These are phyloP conservation scores for Netelia inedita DNA, from an alignment of 2,888 invertebrate species.

Conservation along the genomic window DNA sequence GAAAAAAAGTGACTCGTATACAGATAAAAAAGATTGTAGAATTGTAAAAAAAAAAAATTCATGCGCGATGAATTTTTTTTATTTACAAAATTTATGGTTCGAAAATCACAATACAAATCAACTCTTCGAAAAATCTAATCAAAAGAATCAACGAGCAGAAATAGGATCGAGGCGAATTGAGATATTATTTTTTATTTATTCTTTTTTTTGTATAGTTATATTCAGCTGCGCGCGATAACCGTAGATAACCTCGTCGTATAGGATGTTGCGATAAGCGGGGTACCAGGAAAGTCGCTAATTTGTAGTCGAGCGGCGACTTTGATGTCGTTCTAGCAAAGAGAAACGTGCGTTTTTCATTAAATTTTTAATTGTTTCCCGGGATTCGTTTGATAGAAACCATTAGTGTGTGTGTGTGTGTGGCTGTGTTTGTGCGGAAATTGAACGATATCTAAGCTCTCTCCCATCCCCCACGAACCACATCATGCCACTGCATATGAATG, in stretches of 20 bases:
- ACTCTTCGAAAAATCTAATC: constrained; percentile 1
- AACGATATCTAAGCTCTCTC: neutral
- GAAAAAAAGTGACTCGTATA: constrained; percentile 40
- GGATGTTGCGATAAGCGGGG: constrained; percentile 55
- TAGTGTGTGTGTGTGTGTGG: neutral
- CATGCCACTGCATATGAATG: too few relatives aligned
- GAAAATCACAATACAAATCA: too few relatives aligned
- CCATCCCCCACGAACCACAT: too few relatives aligned
- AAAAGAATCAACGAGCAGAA: constrained; percentile 13
- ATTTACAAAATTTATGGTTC: neutral
- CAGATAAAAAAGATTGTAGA: constrained; percentile 12
- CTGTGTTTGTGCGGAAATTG: constrained; percentile 37
- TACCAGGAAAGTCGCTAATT: constrained; percentile 69
- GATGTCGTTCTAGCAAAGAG: constrained; percentile 9
- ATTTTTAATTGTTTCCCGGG: constrained; percentile 71
- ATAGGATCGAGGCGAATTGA: neutral
- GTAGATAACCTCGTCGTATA: neutral
- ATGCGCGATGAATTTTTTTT: neutral
- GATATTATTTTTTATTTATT: neutral
- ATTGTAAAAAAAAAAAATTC: constrained; percentile 10
- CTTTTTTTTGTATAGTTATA: constrained; percentile 9
- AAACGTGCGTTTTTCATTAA: constrained; percentile 70
- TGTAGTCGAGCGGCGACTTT: constrained; percentile 51
- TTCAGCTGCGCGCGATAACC: constrained; percentile 1
- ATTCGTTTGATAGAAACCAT: constrained; percentile 55